Evolutionary conservation across 2,888 invertebrate genomes (phyloP).

Genomic region (Anoplius nigerrimus): DNA sequence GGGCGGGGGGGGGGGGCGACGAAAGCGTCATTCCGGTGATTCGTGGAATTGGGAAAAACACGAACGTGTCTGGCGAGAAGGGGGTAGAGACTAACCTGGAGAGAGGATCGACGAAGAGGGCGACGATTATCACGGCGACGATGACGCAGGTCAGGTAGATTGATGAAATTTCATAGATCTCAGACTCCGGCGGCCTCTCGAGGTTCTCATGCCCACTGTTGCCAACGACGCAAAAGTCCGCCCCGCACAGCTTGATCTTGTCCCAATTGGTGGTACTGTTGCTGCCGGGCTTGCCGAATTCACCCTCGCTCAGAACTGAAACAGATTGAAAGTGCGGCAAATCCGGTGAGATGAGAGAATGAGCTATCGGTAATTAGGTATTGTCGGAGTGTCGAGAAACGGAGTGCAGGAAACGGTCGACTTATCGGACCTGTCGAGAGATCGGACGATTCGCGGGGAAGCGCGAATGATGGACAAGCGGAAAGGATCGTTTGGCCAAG

Average conservation of each 20-base stretch:
- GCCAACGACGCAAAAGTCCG: constrained; percentile 87
- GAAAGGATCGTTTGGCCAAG: constrained; percentile 11
- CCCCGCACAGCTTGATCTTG: constrained; percentile 82
- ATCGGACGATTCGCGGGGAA: not conserved
- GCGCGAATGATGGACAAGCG: not conserved
- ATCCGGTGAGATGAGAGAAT: not conserved
- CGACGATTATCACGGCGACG: constrained; percentile 90
- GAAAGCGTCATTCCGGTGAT: no score
- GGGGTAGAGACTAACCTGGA: constrained; percentile 80
- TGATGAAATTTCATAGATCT: constrained; percentile 92
- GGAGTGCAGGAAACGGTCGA: not conserved
- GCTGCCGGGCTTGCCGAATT: constrained; percentile 77
- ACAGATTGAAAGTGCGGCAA: not conserved
- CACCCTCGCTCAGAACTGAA: constrained; percentile 81
- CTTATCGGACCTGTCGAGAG: not conserved
- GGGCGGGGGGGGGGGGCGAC: not conserved
- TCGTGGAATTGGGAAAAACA: no score
- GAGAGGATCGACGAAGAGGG: constrained; percentile 91
- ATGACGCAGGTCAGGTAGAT: constrained; percentile 93
- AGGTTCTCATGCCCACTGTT: constrained; percentile 85
- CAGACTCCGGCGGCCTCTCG: constrained; percentile 87
- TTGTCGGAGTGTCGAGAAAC: not conserved
- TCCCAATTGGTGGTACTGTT: constrained; percentile 74
- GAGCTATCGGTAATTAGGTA: not conserved
- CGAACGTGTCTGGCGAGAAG: no score